A percentile compares a stretch with the other conserved stretches of the same genome.
Evolutionary conservation across 35 echinoderm and acorn worm species (phyloP).

Genomic region (Amphiura filiformis): DNA sequence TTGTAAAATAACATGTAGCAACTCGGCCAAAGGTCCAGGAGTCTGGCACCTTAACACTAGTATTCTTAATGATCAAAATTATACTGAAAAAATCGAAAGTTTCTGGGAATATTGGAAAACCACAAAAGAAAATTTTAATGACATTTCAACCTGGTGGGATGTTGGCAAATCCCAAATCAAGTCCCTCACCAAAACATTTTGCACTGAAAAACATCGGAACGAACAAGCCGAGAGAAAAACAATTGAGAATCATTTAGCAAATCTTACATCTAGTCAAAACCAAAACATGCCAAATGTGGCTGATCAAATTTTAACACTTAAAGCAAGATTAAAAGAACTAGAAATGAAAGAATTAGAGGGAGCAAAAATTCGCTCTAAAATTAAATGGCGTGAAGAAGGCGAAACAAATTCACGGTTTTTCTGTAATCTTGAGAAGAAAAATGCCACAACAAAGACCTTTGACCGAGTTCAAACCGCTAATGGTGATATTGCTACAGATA

Average conservation of each 20-base stretch:
- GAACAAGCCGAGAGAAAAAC: background rate
- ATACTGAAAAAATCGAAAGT: background rate
- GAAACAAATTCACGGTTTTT: conserved; percentile 34
- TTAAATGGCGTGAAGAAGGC: conserved; percentile 34
- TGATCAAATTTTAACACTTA: too few relatives aligned
- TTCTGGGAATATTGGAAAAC: conserved; percentile 4
- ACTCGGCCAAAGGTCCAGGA: background rate
- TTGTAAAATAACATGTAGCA: background rate
- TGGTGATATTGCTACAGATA: conserved; percentile 19
- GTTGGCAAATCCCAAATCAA: background rate
- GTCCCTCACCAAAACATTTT: background rate
- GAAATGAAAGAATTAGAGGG: conserved; percentile 36
- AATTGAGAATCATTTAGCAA: too few relatives aligned
- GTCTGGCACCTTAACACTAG: conserved; percentile 13
- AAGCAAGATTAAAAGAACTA: background rate
- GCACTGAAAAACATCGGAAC: background rate
- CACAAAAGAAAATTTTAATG: conserved; percentile 10
- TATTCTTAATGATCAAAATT: background rate
- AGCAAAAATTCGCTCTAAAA: conserved; percentile 26
- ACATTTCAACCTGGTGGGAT: conserved; percentile 13
- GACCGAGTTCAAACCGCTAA: conserved; percentile 1
- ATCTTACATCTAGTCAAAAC: too few relatives aligned
- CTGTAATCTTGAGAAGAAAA: conserved; percentile 14
- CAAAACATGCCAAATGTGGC: too few relatives aligned
- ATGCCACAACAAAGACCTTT: conserved; percentile 22